phyloP scores from a whole-genome alignment of 2,113 vertebrate species.

The human region GRCh38 chr14:51228501-51229000 shows the following conservation, averaged over 20 bases:
- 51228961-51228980: not conserved
- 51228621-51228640: not conserved
- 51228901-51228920: not conserved
- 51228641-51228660: not conserved
- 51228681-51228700: not conserved
- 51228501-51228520: not conserved
- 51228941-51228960: not conserved
- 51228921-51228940: not conserved
- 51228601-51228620: not conserved
- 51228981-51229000: not conserved
- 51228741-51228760: not conserved
- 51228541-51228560: not conserved
- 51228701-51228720: not conserved
- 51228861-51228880: constrained; percentile 41
- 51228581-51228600: not conserved
- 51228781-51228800: not conserved
- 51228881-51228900: not conserved
- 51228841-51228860: not conserved
- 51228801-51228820: not conserved
- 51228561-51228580: not conserved
- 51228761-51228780: not conserved
- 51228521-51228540: not conserved
- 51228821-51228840: not conserved
- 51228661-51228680: not conserved
- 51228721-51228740: not conserved